A percentile compares a stretch with the other conserved stretches of the same genome.
Evolutionary conservation across 2,888 invertebrate genomes (phyloP).

Genomic region (Amphimallon solstitiale): DNA sequence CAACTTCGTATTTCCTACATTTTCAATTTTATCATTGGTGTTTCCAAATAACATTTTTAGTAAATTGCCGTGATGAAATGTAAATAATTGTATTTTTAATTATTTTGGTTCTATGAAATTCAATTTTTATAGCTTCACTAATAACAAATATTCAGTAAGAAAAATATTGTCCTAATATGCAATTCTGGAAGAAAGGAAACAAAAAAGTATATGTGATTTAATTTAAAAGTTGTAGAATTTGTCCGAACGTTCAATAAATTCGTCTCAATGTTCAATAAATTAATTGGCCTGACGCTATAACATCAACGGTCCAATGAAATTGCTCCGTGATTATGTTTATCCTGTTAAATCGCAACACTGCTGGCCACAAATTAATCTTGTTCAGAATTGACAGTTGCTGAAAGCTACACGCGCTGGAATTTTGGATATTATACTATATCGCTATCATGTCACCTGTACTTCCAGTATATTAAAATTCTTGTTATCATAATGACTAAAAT

Average conservation of each 20-base stretch:
- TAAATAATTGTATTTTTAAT: too few relatives aligned
- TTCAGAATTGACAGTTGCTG: conserved; percentile 27
- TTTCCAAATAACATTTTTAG: too few relatives aligned
- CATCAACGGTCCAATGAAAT: conserved; percentile 17
- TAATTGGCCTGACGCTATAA: conserved; percentile 14
- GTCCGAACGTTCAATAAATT: neutral
- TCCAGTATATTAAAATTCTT: neutral
- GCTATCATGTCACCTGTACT: neutral
- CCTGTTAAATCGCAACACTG: conserved; percentile 20
- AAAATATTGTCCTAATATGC: too few relatives aligned
- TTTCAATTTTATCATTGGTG: too few relatives aligned
- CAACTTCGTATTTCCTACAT: too few relatives aligned
- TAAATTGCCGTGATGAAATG: too few relatives aligned
- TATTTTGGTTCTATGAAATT: too few relatives aligned
- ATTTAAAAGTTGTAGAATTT: neutral
- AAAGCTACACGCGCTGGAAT: conserved; percentile 12
- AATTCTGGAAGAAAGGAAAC: too few relatives aligned
- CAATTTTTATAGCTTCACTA: too few relatives aligned
- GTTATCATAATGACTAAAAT: too few relatives aligned
- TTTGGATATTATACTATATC: conserved; percentile 9
- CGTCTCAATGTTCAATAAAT: conserved; percentile 1
- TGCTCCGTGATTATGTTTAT: conserved; percentile 14
- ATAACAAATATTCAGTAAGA: too few relatives aligned
- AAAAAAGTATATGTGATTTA: too few relatives aligned
- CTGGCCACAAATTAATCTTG: conserved; percentile 23